Evolutionary conservation across 2,797 vertebrate genomes (phyloP), one percentile per base, ranked within the genome.

Genomic region (Spheniscus humboldti): DNA sequence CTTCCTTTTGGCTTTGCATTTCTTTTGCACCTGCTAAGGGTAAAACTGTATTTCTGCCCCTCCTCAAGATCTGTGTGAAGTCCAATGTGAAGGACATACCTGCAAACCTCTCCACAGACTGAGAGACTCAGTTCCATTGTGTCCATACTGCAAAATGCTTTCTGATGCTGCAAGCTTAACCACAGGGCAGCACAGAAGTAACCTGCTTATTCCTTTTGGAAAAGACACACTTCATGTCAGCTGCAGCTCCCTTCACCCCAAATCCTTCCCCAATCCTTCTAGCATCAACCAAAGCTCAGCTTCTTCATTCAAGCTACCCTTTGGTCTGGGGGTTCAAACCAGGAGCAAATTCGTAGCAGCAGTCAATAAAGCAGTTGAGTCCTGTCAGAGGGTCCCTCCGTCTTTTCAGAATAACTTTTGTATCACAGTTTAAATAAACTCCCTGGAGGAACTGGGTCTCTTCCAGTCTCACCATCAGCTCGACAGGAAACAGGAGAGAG

Each of bases 291-390:
- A n/a, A 57, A 91, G 20, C 31, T 69, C 43, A 33, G 39, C n/a
- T 77, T 91, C 45, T 71, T 79, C n/a, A 23, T 86, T 79, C 47
- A 67, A 87, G 39, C 35, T 66, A 22, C 52, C 7, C 48, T 86
- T 91, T 39, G 53, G 67, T 52, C 55, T 2, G 2, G 13, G n/a
- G 18, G 9, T 69, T 86, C 72, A 93, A 92, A 80, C 52, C 47
- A 53, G 22, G 35, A 93, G 25, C 11, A 73, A 86, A 89, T 73
- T 82, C 13, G 9, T 53, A 87, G 69, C 89, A 41, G 53, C 81
- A 94, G 87, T 87, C 85, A 87, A 80, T 75, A 96, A 92, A 92
- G 74, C 31, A 96, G 48, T 52, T 80, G 84, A 89, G 3, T 74
- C 45, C 67, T 84, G 53, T 83, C 73, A 90, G 83, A 75, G 30